Evolutionary conservation across 2,113 vertebrate genomes (phyloP).

Genomic region (Ceratotherium simum): DNA sequence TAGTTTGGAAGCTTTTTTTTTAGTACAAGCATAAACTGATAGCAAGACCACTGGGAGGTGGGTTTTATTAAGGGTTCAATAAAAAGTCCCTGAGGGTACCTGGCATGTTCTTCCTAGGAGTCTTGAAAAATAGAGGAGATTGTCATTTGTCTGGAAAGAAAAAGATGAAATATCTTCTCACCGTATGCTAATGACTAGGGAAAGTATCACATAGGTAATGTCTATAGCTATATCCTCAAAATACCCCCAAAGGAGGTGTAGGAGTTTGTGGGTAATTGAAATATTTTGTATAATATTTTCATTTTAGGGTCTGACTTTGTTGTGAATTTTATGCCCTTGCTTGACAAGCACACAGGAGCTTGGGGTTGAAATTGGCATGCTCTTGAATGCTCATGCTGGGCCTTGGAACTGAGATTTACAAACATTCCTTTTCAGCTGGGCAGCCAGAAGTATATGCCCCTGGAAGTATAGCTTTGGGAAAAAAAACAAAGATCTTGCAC

Average conservation of each 20-base stretch:
- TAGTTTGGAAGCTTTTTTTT: neutral
- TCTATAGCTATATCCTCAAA: neutral
- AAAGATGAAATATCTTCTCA: neutral
- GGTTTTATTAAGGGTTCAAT: neutral
- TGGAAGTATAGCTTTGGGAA: neutral
- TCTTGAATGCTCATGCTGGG: constrained; percentile 70
- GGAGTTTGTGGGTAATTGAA: constrained; percentile 4
- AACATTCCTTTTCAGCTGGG: constrained; percentile 41
- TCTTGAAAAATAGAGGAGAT: neutral
- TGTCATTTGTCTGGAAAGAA: constrained; percentile 1
- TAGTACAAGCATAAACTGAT: neutral
- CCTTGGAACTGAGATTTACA: constrained; percentile 77
- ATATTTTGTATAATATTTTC: constrained; percentile 65
- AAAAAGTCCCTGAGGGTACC: neutral
- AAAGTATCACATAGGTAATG: neutral
- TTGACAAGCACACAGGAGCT: constrained; percentile 43
- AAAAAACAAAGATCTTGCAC: neutral
- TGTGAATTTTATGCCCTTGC: constrained; percentile 64
- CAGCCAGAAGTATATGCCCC: neutral
- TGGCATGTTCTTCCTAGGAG: neutral
- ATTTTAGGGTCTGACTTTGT: constrained; percentile 67
- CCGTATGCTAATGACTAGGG: neutral
- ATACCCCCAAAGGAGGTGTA: neutral
- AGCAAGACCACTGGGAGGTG: neutral
- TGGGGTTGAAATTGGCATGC: constrained; percentile 68